A percentile compares a stretch with the other conserved stretches of the same genome.
Conservation (phyloP, 2,888 invertebrate species). For the Tachystola acroxantha region DNA sequence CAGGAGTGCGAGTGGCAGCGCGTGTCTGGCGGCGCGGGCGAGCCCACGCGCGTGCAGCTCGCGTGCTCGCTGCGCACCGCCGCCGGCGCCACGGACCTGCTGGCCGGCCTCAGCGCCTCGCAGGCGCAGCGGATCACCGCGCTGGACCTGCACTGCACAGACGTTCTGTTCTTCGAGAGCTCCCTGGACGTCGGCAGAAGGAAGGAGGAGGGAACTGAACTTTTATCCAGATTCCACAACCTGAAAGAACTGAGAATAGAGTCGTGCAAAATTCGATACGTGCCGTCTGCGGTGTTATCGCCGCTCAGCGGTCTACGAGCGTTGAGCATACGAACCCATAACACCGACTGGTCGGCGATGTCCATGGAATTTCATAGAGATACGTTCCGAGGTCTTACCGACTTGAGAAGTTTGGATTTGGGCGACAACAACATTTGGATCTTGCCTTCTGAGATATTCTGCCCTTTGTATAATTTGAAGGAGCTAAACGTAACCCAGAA, state of each 20-base stretch:
- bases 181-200: slow-evolving; percentile 79
- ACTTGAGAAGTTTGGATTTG: slow-evolving; percentile 82
- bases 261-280: slow-evolving; percentile 86
- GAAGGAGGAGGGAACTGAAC: slow-evolving; percentile 74
- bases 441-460: slow-evolving; percentile 84
- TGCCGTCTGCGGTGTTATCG: slow-evolving; percentile 83
- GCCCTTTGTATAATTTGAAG: slow-evolving; percentile 83
- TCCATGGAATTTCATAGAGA: slow-evolving; percentile 86
- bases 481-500: slow-evolving; percentile 86
- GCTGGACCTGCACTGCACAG: slow-evolving; percentile 83
- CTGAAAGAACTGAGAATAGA: slow-evolving; percentile 84
- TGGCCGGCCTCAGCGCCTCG: slow-evolving; percentile 79
- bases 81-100: slow-evolving; percentile 81
- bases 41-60: slow-evolving; percentile 77
- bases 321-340: slow-evolving; percentile 84
- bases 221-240: slow-evolving; percentile 80
- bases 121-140: slow-evolving; percentile 84
- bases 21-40: slow-evolving; percentile 71
- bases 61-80: slow-evolving; percentile 82
- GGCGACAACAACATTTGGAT: slow-evolving; percentile 88
- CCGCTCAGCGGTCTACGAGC: slow-evolving; percentile 82
- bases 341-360: slow-evolving; percentile 89
- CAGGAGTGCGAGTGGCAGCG: slow-evolving; percentile 86
- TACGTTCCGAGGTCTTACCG: slow-evolving; percentile 83
- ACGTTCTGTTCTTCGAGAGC: slow-evolving; percentile 85